phyloP scores from a whole-genome alignment of 2,888 invertebrate species.

The Himalopsyche kuldschensis region DNA sequence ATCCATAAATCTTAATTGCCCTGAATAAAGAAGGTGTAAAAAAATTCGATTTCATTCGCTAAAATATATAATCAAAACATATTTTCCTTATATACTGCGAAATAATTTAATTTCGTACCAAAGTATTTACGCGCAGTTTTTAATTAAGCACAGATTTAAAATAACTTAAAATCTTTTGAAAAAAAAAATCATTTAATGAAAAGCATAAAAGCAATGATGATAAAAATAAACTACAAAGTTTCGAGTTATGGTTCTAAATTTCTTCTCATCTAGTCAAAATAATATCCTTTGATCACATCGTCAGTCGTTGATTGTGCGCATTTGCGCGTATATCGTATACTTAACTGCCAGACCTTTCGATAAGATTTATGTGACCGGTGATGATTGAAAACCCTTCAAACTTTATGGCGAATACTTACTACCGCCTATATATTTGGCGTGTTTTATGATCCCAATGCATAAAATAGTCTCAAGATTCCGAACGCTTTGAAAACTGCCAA shows the following conservation, averaged over 20 bases:
- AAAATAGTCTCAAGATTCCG: not conserved
- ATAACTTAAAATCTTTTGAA: too few relatives aligned
- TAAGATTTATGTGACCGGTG: not conserved
- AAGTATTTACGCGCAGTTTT: too few relatives aligned
- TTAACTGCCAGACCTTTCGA: not conserved
- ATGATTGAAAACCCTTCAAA: conserved; percentile 1
- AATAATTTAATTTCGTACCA: too few relatives aligned
- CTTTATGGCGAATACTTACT: not conserved
- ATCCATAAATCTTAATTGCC: too few relatives aligned
- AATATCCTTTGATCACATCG: not conserved
- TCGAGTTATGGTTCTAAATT: not conserved
- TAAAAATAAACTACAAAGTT: not conserved
- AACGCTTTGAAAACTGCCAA: not conserved
- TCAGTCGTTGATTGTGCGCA: not conserved
- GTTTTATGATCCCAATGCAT: not conserved
- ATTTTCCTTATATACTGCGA: too few relatives aligned
- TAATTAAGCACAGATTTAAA: too few relatives aligned
- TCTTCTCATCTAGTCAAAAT: not conserved
- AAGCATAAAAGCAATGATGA: too few relatives aligned
- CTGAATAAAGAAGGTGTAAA: too few relatives aligned
- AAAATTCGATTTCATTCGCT: too few relatives aligned
- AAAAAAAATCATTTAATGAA: too few relatives aligned
- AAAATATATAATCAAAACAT: too few relatives aligned
- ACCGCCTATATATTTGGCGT: not conserved
- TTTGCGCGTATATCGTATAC: not conserved